Evolutionary conservation across 2,797 vertebrate genomes (phyloP).

Genomic region (Hoplostethus atlanticus): DNA sequence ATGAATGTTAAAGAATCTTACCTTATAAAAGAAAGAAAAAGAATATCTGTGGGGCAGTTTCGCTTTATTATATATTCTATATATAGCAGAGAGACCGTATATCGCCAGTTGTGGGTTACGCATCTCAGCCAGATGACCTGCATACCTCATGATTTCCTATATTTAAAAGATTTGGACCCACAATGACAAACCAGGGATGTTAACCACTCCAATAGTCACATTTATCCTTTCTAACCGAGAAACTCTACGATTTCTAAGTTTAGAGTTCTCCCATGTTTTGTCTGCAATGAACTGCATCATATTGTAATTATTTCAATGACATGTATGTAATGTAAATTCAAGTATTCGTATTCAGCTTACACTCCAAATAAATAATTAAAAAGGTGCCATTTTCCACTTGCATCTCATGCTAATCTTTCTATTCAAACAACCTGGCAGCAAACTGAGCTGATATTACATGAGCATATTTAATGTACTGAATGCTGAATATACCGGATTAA

Average conservation of each 20-base stretch:
- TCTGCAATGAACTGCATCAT: constrained; percentile 41
- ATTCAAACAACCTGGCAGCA: constrained; percentile 9
- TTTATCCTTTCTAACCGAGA: neutral
- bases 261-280: constrained; percentile 26
- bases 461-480: neutral
- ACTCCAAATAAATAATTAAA: constrained; percentile 13
- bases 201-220: neutral
- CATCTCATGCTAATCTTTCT: neutral
- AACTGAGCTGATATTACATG: constrained; percentile 19
- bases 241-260: neutral
- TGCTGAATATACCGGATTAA: neutral
- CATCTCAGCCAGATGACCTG: neutral
- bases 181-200: neutral
- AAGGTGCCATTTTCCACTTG: neutral
- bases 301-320: constrained; percentile 20
- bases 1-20: constrained; percentile 19
- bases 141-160: neutral
- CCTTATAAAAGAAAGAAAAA: neutral
- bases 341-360: neutral
- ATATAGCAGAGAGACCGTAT: neutral
- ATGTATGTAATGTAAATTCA: constrained; percentile 18
- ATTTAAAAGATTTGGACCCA: constrained; percentile 3
- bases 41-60: neutral
- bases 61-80: neutral
- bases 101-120: neutral